These are phyloP conservation scores for Dicycla oo DNA, from an alignment of 2,888 invertebrate genomes.

Conservation along the genomic window DNA sequence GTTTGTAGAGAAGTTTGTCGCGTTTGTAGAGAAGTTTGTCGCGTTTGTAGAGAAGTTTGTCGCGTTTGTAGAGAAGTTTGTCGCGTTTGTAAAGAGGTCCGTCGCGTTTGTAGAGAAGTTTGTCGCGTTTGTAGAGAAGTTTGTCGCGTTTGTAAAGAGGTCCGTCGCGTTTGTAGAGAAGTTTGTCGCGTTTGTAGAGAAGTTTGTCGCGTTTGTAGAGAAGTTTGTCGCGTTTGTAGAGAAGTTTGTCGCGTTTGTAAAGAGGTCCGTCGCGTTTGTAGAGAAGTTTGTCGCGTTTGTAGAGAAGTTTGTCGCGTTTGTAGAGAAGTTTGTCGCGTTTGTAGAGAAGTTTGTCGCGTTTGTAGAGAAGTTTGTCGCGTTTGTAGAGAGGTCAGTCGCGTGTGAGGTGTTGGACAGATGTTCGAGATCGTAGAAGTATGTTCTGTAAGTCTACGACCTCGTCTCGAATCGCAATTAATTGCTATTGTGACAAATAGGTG, in stretches of 20 bases:
- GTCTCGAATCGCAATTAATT: neutral
- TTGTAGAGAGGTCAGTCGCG: constrained; percentile 29
- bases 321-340: too few relatives aligned
- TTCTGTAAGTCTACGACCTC: constrained; percentile 1
- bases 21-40: constrained; percentile 29
- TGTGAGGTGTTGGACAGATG: constrained; percentile 8
- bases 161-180: constrained; percentile 17
- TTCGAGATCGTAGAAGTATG: constrained; percentile 7
- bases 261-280: constrained; percentile 29
- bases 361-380: neutral
- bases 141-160: constrained; percentile 18
- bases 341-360: constrained; percentile 24
- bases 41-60: too few relatives aligned
- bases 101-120: neutral
- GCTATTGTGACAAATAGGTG: neutral
- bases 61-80: too few relatives aligned
- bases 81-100: constrained; percentile 34
- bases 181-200: constrained; percentile 3
- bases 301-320: constrained; percentile 24
- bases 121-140: too few relatives aligned
- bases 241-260: neutral
- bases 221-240: too few relatives aligned
- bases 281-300: neutral
- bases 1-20: neutral
- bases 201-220: constrained; percentile 21